Base-by-base conservation (phyloP, 53 echinoderm and acorn worm species). In the Echinarachnius parma region DNA sequence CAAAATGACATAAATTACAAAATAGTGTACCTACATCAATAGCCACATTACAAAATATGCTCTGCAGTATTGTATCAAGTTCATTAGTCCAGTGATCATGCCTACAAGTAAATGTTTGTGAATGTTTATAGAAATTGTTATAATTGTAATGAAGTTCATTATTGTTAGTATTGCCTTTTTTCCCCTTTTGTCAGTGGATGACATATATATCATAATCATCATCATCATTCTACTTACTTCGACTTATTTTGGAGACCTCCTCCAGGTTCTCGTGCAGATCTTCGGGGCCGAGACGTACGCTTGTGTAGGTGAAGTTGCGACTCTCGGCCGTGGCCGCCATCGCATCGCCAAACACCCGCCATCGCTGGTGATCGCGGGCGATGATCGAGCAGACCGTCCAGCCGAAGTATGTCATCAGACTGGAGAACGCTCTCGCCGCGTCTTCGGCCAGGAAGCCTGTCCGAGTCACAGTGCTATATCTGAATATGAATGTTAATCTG, bases 201-300 rank as follows among this genome's bases (percentile, higher is more conserved):
- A 13, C 7, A 9, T 39, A 39, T 39, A n/a, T n/a, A n/a, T n/a
- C n/a, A n/a, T n/a, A n/a, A n/a, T n/a, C n/a, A n/a, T n/a, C n/a
- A n/a, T n/a, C n/a, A n/a, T n/a, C n/a, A n/a, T n/a, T n/a, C n/a
- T 24, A 62, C 62, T 62, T 62, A 62, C 62, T 62, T 62, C 62
- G 21, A 14, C 62, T 62, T 5, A 62, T 62, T 14, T 5, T 34
- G 15, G 62, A 22, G 35, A 62, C 25, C 4, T 39, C 62, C 44
- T 21, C 4, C 20, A 62, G 24, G 37, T 42, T 35, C 35, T 62
- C 25, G 1, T 39, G 8, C 9, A 62, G 34, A 36, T 37, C 23
- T 39, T 34, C 1, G 1, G 62, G 35, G 29, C 35, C 25, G 42
- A 62, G 34, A 19, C 34, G 24, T 24, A 0, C 24, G 37, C 25